A percentile compares a stretch with the other conserved stretches of the same genome.
phyloP scores from a whole-genome alignment of 2,888 invertebrate species.

The Alcis repandata region DNA sequence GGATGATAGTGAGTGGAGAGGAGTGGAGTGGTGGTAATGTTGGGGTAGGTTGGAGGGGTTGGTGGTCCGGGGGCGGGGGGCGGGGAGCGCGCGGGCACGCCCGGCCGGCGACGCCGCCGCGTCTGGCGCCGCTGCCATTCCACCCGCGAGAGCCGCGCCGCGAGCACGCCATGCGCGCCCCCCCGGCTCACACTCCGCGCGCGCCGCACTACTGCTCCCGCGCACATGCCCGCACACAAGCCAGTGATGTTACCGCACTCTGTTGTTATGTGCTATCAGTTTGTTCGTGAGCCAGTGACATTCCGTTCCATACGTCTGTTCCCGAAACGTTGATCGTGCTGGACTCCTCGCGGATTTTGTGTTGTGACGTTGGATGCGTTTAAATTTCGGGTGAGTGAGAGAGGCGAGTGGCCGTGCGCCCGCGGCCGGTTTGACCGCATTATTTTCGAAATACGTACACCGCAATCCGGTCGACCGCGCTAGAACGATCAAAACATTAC shows the following conservation, averaged over 20 bases:
- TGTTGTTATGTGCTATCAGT: constrained; percentile 77
- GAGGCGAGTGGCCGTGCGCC: constrained; percentile 77
- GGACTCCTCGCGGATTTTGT: constrained; percentile 71
- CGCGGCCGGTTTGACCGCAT: constrained; percentile 86
- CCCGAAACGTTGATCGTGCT: constrained; percentile 76
- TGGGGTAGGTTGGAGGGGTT: constrained; percentile 51
- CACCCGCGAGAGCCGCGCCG: constrained; percentile 71
- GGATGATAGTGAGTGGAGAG: constrained; percentile 2
- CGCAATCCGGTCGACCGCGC: constrained; percentile 82
- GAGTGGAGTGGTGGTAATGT: constrained; percentile 49
- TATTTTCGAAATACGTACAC: constrained; percentile 86
- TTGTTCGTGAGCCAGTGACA: constrained; percentile 78
- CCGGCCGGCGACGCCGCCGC: constrained; percentile 69
- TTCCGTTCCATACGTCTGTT: constrained; percentile 65
- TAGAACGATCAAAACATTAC: constrained; percentile 83
- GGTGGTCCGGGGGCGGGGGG: constrained; percentile 45
- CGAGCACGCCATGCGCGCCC: constrained; percentile 70
- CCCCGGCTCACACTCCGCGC: constrained; percentile 55
- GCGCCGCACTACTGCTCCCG: constrained; percentile 69
- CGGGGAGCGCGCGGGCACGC: constrained; percentile 51
- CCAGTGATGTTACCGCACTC: constrained; percentile 81
- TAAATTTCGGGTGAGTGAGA: constrained; percentile 86
- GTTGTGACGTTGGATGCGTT: constrained; percentile 83
- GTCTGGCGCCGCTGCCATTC: constrained; percentile 68
- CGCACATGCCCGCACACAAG: constrained; percentile 65